Conservation (phyloP, 2,888 invertebrate genomes). For the Caprella mutica region DNA sequence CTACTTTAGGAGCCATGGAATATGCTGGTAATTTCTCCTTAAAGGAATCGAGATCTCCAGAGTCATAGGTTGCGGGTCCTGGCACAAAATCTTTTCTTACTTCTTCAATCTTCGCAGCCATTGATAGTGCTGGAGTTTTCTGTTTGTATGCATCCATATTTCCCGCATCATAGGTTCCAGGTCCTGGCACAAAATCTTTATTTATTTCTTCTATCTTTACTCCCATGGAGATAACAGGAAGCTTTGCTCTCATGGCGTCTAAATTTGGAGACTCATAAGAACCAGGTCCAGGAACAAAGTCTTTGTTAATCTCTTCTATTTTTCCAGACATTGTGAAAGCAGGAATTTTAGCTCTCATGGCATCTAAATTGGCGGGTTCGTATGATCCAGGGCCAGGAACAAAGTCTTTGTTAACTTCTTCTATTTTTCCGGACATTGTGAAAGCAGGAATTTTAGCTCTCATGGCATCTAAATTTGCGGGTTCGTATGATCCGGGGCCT, state of each 20-base stretch:
- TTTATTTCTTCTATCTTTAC: slow-evolving; percentile 12
- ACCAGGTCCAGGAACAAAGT: slow-evolving; percentile 27
- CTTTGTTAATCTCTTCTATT: slow-evolving; percentile 16
- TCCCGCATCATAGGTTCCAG: slow-evolving; percentile 8
- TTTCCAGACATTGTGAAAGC: slow-evolving; percentile 18
- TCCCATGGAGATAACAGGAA: slow-evolving; percentile 20
- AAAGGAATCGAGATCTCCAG: slow-evolving; percentile 19
- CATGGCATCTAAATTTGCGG: slow-evolving; percentile 17
- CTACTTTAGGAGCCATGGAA: slow-evolving; percentile 18
- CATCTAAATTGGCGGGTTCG: slow-evolving; percentile 19
- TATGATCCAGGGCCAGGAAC: slow-evolving; percentile 29
- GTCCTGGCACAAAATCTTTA: slow-evolving; percentile 24
- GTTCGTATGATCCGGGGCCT: slow-evolving; percentile 29
- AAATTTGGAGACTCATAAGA: slow-evolving; percentile 21
- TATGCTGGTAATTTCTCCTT: slow-evolving; percentile 19
- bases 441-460: slow-evolving; percentile 6
- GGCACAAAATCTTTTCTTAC: slow-evolving; percentile 22
- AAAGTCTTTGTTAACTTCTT: slow-evolving; percentile 12
- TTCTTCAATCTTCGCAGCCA: neutral
- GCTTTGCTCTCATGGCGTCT: slow-evolving; percentile 11
- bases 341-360: slow-evolving; percentile 13
- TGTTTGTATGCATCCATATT: neutral
- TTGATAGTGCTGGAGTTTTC: neutral
- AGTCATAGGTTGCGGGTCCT: slow-evolving; percentile 23
- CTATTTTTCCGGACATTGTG: slow-evolving; percentile 17